Evolutionary conservation across 1,140 invertebrate genomes (phyloP), one percentile per base, ranked within the genome.

Genomic region (Carcinoscorpius rotundicauda): DNA sequence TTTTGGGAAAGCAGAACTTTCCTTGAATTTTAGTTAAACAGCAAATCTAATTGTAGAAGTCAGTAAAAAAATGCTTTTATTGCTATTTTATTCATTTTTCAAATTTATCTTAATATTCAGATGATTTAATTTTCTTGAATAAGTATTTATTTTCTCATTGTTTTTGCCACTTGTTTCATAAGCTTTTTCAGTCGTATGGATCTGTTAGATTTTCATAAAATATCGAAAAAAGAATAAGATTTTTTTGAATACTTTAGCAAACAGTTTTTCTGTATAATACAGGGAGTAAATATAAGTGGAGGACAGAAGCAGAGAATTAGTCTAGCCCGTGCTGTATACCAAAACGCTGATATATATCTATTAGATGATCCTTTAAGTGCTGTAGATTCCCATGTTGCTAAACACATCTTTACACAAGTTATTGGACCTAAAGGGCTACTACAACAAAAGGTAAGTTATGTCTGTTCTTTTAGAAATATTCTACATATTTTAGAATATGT

Each of bases 281-380:
- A 81, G 78, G 73, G 74, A 10, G 71, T 73, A 9, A 76, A 75
- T 64, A 60, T 80, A 9, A 79, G 76, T 66, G 79, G 80, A 62
- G 79, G 79, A 48, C 80, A 82, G 69, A 82, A 82, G 64, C 80
- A 81, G 68, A 66, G 79, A 52, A 73, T 81, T 3, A 76, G 75
- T 66, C 67, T 81, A 52, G 80, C 80, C 29, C 64, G 80, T 60
- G 77, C 79, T 10, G 74, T 79, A 1, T 82, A 81, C 67, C 73
- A 73, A 51, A 71, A 80, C 66, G 67, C 72, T 49, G 79, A 81
- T 64, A 71, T 82, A 48, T 81, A 80, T 66, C 65, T 81, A 0
- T 71, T 82, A 29, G 81, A 82, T 69, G 80, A 82, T 69, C 79
- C 80, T 6, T 73, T 82, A 2, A 77, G 76, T 68, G 80, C 81